Conservation (phyloP, 2,888 invertebrate species). For the Patella ulyssiponensis region DNA sequence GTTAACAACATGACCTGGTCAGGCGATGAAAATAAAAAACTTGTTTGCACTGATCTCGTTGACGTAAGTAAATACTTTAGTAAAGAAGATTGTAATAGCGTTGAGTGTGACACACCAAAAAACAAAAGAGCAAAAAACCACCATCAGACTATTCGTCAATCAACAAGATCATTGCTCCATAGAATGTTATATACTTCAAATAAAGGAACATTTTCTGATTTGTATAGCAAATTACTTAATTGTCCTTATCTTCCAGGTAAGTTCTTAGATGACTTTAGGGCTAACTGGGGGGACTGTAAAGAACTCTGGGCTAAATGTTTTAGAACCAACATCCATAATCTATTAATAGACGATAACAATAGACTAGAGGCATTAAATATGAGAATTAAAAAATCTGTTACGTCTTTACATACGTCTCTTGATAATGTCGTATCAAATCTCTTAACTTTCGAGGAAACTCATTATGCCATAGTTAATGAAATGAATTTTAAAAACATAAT, state of each 20-base stretch:
- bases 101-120: neutral
- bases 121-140: too few relatives aligned
- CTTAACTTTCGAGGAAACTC: neutral
- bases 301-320: neutral
- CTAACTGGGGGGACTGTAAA: slow-evolving; percentile 1
- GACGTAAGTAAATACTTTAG: neutral
- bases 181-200: neutral
- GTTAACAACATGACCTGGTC: neutral
- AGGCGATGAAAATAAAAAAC: too few relatives aligned
- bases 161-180: too few relatives aligned
- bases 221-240: neutral
- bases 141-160: too few relatives aligned
- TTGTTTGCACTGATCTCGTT: neutral
- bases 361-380: neutral
- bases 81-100: neutral
- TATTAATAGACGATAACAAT: neutral
- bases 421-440: neutral
- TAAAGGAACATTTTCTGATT: neutral
- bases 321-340: neutral
- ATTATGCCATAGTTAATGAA: neutral
- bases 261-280: neutral
- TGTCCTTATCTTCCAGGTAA: neutral
- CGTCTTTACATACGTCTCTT: neutral
- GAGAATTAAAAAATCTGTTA: neutral
- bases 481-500: neutral